Evolutionary conservation across 2,797 vertebrate genomes (phyloP).

Genomic region (Pampus argenteus): DNA sequence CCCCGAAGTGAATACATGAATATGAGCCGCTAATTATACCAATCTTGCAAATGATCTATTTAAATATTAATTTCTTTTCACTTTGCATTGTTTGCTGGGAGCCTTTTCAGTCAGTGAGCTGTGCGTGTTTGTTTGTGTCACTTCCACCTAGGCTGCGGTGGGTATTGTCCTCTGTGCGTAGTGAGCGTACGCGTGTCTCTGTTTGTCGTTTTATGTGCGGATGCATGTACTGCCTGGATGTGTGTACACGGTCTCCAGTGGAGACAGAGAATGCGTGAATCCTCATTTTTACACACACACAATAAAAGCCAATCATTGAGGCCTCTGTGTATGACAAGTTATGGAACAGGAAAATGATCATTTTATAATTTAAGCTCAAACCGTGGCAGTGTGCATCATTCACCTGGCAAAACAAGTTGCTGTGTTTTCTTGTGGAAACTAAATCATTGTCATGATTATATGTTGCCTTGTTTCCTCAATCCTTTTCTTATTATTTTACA

Average conservation of each 20-base stretch:
- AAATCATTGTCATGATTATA: conserved; percentile 15
- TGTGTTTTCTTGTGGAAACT: conserved; percentile 20
- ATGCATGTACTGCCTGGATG: conserved; percentile 55
- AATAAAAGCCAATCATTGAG: conserved; percentile 67
- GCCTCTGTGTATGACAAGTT: conserved; percentile 59
- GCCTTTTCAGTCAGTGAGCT: conserved; percentile 75
- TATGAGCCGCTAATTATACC: conserved; percentile 86
- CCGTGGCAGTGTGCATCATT: conserved; percentile 15
- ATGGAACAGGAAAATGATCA: conserved; percentile 33
- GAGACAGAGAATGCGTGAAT: conserved; percentile 49
- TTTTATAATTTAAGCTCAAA: conserved; percentile 21
- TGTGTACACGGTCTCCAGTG: conserved; percentile 59
- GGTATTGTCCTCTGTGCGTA: conserved; percentile 65
- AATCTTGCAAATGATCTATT: conserved; percentile 87
- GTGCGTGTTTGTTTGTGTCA: conserved; percentile 78
- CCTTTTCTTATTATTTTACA: conserved; percentile 19
- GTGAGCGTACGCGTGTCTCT: conserved; percentile 41
- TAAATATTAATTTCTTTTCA: conserved; percentile 86
- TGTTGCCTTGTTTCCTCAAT: neutral
- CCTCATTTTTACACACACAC: conserved; percentile 58
- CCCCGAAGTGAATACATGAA: conserved; percentile 86
- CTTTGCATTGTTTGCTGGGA: conserved; percentile 82
- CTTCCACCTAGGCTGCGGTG: conserved; percentile 70
- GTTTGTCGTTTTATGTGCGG: conserved; percentile 62
- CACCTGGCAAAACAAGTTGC: conserved; percentile 40